These are phyloP conservation scores for Mycalesis mineus DNA, from an alignment of 2,888 invertebrate species.

Conservation along the genomic window DNA sequence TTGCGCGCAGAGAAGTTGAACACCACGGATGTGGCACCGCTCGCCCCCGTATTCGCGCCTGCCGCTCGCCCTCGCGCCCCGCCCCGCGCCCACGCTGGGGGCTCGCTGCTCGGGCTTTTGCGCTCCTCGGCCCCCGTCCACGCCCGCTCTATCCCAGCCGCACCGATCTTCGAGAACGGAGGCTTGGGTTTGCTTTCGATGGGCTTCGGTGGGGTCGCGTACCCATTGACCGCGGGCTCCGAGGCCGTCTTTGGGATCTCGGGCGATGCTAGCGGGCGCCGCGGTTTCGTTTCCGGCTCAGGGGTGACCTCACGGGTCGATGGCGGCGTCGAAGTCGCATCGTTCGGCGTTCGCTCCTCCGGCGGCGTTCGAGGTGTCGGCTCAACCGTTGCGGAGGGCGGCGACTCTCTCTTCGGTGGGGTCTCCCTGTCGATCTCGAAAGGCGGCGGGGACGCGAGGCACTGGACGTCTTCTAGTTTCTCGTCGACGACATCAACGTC, in stretches of 20 bases:
- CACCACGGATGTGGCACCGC: conserved; percentile 85
- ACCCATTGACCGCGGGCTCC: conserved; percentile 43
- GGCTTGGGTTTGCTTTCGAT: conserved; percentile 29
- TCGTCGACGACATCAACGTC: conserved; percentile 34
- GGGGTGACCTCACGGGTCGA: conserved; percentile 27
- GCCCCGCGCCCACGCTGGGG: conserved; percentile 52
- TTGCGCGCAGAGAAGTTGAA: conserved; percentile 92
- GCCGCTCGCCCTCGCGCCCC: conserved; percentile 32
- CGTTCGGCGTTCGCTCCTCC: conserved; percentile 40
- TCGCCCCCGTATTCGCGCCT: conserved; percentile 39
- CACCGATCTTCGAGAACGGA: conserved; percentile 41
- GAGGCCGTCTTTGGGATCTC: conserved; percentile 28
- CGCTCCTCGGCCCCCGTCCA: conserved; percentile 46
- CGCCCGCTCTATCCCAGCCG: conserved; percentile 57
- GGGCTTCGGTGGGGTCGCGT: conserved; percentile 32
- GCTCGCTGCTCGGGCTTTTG: conserved; percentile 40
- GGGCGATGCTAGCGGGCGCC: conserved; percentile 17
- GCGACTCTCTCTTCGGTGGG: conserved; percentile 42
- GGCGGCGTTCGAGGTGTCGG: conserved; percentile 50
- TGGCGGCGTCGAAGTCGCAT: conserved; percentile 15
- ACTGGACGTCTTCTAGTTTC: conserved; percentile 34
- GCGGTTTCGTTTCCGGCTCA: conserved; percentile 28
- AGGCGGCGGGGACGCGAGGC: conserved; percentile 36
- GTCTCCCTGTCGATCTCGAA: conserved; percentile 31
- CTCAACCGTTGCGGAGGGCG: conserved; percentile 64